Evolutionary conservation across 2,888 invertebrate species (phyloP).

Genomic region (Chymomyza amoena): DNA sequence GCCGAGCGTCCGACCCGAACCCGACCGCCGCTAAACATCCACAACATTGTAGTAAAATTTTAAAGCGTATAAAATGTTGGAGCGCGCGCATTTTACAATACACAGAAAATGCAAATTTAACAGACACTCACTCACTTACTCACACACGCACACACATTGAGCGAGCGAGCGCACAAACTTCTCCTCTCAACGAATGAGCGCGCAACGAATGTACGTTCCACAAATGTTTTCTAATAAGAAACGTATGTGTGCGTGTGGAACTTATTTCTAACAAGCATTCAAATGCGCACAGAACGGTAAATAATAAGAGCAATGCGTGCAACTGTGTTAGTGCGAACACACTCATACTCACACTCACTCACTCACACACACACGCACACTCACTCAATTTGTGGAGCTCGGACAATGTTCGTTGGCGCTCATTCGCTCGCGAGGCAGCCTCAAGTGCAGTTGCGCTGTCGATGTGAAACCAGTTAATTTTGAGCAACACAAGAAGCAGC

Average conservation of each 20-base stretch:
- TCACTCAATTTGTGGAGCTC: constrained; percentile 10
- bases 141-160: constrained; percentile 14
- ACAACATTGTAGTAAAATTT: constrained; percentile 63
- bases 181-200: constrained; percentile 46
- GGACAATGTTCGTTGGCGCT: constrained; percentile 21
- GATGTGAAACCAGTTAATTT: constrained; percentile 73
- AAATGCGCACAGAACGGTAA: constrained; percentile 50
- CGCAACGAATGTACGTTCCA: constrained; percentile 13
- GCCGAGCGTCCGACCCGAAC: constrained; percentile 40
- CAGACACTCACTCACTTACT: constrained; percentile 28
- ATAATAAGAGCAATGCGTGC: constrained; percentile 35
- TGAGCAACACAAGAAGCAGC: constrained; percentile 30
- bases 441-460: constrained; percentile 63
- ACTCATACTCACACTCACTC: not conserved
- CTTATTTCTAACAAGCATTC: constrained; percentile 62
- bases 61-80: constrained; percentile 74
- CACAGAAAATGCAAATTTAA: constrained; percentile 28
- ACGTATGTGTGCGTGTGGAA: constrained; percentile 47
- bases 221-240: constrained; percentile 17
- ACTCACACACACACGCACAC: constrained; percentile 30
- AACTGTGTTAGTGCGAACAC: not conserved
- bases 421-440: constrained; percentile 26
- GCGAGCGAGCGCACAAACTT: constrained; percentile 18
- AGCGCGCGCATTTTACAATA: constrained; percentile 51
- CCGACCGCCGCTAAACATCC: constrained; percentile 15